These are phyloP conservation scores for Piaya cayana DNA, from an alignment of 2,113 vertebrate species.

Conservation along the genomic window DNA sequence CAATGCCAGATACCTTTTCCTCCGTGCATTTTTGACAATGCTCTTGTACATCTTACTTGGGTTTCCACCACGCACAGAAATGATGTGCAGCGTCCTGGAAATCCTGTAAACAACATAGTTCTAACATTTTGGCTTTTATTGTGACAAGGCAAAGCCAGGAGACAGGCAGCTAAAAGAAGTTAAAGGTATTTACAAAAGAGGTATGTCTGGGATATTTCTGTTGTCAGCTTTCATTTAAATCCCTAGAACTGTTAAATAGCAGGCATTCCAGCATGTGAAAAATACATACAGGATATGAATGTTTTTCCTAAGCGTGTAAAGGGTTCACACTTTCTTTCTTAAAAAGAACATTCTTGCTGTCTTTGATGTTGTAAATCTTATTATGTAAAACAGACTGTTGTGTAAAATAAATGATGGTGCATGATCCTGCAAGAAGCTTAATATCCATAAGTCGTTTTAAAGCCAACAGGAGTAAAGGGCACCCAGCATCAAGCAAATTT, in stretches of 20 bases:
- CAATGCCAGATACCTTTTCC: neutral
- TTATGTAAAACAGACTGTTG: slow-evolving; percentile 51
- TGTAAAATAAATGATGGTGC: slow-evolving; percentile 56
- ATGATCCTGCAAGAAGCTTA: slow-evolving; percentile 43
- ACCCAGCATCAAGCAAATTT: neutral
- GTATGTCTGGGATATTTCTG: slow-evolving; percentile 29
- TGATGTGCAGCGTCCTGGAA: neutral
- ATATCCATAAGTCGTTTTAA: neutral
- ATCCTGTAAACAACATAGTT: slow-evolving; percentile 3
- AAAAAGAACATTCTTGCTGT: slow-evolving; percentile 27
- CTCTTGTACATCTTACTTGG: neutral
- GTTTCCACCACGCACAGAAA: neutral
- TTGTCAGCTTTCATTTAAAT: slow-evolving; percentile 57
- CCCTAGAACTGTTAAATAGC: slow-evolving; percentile 18
- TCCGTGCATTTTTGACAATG: neutral
- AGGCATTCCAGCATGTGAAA: neutral
- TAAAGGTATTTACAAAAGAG: slow-evolving; percentile 22
- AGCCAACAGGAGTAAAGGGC: slow-evolving; percentile 11
- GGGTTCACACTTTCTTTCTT: slow-evolving; percentile 25
- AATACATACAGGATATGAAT: slow-evolving; percentile 17
- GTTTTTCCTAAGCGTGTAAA: slow-evolving; percentile 30
- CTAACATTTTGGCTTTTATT: neutral
- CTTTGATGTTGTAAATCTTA: slow-evolving; percentile 62
- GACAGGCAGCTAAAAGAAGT: slow-evolving; percentile 25
- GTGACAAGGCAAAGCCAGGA: slow-evolving; percentile 3